Percentiles rank a stretch among this genome's conserved stretches.
These are phyloP conservation scores for Etheostoma perlongum DNA, from an alignment of 2,797 vertebrate genomes.

Conservation along the genomic window DNA sequence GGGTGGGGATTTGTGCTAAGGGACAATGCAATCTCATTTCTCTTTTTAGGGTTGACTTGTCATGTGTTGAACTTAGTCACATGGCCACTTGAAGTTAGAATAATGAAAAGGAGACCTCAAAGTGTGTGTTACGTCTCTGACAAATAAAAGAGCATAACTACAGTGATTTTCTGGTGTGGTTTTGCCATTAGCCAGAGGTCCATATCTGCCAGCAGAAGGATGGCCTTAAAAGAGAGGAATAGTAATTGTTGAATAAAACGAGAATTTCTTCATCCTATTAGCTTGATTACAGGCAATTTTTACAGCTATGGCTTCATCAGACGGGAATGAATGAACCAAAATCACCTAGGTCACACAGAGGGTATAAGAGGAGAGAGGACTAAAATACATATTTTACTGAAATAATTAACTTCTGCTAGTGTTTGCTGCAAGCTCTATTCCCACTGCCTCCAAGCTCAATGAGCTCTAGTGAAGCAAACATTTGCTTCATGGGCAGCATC, in stretches of 20 bases:
- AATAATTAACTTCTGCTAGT: not conserved
- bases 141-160: not conserved
- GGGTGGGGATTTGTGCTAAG: too few species aligned
- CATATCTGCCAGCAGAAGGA: not conserved
- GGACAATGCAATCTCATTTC: too few species aligned
- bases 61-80: not conserved
- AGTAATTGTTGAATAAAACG: not conserved
- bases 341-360: not conserved
- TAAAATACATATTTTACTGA: not conserved
- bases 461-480: conserved; percentile 6
- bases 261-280: not conserved
- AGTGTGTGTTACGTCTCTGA: not conserved
- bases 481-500: not conserved
- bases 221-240: not conserved
- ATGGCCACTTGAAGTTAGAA: too few species aligned
- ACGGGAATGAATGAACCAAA: conserved; percentile 4
- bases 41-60: too few species aligned
- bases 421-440: not conserved
- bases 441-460: not conserved
- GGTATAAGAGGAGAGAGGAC: not conserved
- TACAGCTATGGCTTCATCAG: not conserved
- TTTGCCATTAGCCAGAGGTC: not conserved
- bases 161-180: not conserved
- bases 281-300: conserved; percentile 7
- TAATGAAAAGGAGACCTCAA: not conserved